Evolutionary conservation across 2,888 invertebrate species (phyloP).

Genomic region (Sphaeridia pumilis): DNA sequence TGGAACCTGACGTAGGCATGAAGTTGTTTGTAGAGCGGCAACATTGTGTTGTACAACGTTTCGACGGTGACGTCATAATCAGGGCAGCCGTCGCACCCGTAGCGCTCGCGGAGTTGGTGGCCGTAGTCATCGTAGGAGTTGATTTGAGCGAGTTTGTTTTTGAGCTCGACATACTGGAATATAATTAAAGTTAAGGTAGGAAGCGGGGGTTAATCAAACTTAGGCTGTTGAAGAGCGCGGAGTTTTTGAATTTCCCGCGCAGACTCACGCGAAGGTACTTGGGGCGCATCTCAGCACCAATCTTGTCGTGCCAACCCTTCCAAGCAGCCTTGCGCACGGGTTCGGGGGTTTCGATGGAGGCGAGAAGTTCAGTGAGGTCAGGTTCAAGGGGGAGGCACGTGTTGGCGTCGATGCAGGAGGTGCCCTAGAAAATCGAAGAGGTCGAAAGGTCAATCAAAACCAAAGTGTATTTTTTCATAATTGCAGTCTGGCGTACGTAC

Average conservation of each 20-base stretch:
- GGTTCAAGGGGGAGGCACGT: constrained; percentile 34
- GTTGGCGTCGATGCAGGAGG: no score
- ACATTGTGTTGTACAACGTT: constrained; percentile 50
- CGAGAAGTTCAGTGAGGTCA: constrained; percentile 32
- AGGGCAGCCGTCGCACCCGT: no score
- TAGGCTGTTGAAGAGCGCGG: no score
- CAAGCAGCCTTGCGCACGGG: constrained; percentile 31
- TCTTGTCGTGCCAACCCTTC: constrained; percentile 35
- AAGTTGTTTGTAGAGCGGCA: constrained; percentile 67
- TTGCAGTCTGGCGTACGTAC: constrained; percentile 15
- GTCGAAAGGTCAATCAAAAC: no score
- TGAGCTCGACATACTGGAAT: constrained; percentile 53
- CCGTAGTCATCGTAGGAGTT: constrained; percentile 76
- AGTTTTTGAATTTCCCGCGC: no score
- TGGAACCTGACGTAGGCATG: constrained; percentile 67
- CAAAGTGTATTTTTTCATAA: background rate
- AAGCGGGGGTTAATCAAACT: background rate
- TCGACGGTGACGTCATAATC: constrained; percentile 46
- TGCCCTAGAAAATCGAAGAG: no score
- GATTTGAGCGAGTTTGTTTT: constrained; percentile 62
- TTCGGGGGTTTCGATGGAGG: constrained; percentile 23
- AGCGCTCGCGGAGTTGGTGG: constrained; percentile 78
- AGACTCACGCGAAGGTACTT: constrained; percentile 26
- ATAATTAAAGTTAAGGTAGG: background rate
- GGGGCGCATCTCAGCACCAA: constrained; percentile 31